Evolutionary conservation across 2,797 vertebrate species (phyloP), one percentile per base, ranked within the genome.

Genomic region (Aythya fuligula): DNA sequence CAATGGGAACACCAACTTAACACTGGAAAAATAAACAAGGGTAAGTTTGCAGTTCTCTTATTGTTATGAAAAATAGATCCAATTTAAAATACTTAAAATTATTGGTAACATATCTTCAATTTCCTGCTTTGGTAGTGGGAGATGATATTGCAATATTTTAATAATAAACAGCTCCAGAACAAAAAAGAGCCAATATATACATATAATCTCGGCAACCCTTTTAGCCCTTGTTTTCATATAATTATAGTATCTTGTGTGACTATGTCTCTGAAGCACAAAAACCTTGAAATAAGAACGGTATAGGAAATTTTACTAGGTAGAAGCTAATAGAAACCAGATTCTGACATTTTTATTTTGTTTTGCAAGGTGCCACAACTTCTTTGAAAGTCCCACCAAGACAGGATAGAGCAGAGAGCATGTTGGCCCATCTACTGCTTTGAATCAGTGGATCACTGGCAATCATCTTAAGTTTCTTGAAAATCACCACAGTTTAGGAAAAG

Each of bases 1-100:
- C 71, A 62, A 72, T 87, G 89, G 67, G 75, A 90, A 82, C 72
- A 76, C 85, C 87, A 94, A 90, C 84, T 89, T 45, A 45, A 45
- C 43, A 20, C 10, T 45, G 43, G 19, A 45, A 45, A 45, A 45
- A 45, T 45, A 45, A 45, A 45, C 43, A 45, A 45, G 43, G 43
- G 43, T 72, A 85, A 82, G 17, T 38, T 70, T 61, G 41, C 2
- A 4, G 64, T 88, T 92, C 84, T 41, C 71, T 82, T 43, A 69
- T 27, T 89, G 71, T 80, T 80, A 79, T 16, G 61, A 90, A 77
- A 77, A 90, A 65, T 0, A 71, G 34, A 88, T 79, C 54, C 4
- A 34, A 3, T 58, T 93, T 90, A 4, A 69, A 86, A 54, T 45
- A 60, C 32, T 88, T 74, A 71, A 86, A 91, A 82, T 54, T 54